phyloP scores from a whole-genome alignment of 2,888 invertebrate species.

The Ceramica pisi region DNA sequence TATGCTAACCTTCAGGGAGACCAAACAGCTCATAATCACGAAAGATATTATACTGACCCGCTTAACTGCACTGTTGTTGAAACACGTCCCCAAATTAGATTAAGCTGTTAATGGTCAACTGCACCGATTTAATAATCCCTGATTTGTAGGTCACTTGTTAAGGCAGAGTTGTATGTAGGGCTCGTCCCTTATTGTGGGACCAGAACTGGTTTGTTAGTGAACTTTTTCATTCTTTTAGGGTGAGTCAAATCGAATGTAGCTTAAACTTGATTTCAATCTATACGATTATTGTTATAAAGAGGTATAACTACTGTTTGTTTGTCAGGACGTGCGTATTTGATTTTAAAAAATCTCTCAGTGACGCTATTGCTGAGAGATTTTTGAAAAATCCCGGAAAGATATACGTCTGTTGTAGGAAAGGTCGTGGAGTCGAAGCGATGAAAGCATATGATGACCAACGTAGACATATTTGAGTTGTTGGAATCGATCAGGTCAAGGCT shows the following conservation, averaged over 20 bases:
- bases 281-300: neutral
- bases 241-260: neutral
- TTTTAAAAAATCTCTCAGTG: neutral
- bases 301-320: neutral
- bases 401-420: neutral
- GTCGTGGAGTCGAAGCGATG: too few species aligned
- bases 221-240: neutral
- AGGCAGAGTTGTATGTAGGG: constrained; percentile 11
- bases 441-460: neutral
- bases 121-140: constrained; percentile 67
- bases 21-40: constrained; percentile 10
- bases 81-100: constrained; percentile 73
- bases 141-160: constrained; percentile 63
- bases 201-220: constrained; percentile 6
- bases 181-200: neutral
- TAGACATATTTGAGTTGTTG: neutral
- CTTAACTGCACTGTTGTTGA: constrained; percentile 59
- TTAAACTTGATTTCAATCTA: neutral
- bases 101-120: constrained; percentile 64
- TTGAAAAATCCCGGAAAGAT: neutral
- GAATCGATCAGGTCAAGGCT: neutral
- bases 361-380: too few species aligned
- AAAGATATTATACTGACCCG: constrained; percentile 47
- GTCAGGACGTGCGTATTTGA: neutral
- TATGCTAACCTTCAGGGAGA: constrained; percentile 23